These are phyloP conservation scores for Epinotia brunnichana DNA, from an alignment of 2,888 invertebrate species.

Conservation along the genomic window DNA sequence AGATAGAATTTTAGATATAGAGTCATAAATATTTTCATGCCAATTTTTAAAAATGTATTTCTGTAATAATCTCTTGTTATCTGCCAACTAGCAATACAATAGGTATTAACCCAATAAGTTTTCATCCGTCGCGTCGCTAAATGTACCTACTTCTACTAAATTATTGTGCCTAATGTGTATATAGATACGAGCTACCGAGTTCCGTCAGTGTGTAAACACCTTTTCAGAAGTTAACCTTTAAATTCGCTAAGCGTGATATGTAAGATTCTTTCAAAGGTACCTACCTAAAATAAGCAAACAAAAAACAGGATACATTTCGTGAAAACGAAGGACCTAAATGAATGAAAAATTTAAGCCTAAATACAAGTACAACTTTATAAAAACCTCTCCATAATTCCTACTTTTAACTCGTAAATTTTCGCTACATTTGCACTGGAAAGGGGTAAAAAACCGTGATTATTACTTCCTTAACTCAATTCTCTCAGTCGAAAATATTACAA, in stretches of 20 bases:
- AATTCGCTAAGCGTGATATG: neutral
- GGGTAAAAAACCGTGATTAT: slow-evolving; percentile 66
- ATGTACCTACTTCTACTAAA: too few relatives aligned
- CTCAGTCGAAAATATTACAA: slow-evolving; percentile 70
- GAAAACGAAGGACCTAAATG: neutral
- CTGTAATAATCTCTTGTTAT: too few relatives aligned
- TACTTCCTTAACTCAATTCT: slow-evolving; percentile 57
- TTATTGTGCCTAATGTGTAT: too few relatives aligned
- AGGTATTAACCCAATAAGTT: too few relatives aligned
- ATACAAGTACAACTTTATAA: neutral
- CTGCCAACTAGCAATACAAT: too few relatives aligned
- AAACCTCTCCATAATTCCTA: neutral
- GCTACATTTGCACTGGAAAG: slow-evolving; percentile 39
- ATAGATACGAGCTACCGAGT: neutral
- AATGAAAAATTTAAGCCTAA: neutral
- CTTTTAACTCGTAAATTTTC: slow-evolving; percentile 27
- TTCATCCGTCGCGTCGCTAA: too few relatives aligned
- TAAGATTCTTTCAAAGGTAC: neutral
- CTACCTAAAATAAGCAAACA: slow-evolving; percentile 2
- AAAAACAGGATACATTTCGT: neutral
- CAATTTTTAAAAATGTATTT: too few relatives aligned
- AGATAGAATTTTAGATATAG: too few relatives aligned
- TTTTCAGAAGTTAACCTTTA: neutral
- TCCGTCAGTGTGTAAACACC: slow-evolving; percentile 13
- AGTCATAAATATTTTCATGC: too few relatives aligned